Base-by-base conservation (phyloP, 2,113 vertebrate species). In the Notarius lentiginosus region DNA sequence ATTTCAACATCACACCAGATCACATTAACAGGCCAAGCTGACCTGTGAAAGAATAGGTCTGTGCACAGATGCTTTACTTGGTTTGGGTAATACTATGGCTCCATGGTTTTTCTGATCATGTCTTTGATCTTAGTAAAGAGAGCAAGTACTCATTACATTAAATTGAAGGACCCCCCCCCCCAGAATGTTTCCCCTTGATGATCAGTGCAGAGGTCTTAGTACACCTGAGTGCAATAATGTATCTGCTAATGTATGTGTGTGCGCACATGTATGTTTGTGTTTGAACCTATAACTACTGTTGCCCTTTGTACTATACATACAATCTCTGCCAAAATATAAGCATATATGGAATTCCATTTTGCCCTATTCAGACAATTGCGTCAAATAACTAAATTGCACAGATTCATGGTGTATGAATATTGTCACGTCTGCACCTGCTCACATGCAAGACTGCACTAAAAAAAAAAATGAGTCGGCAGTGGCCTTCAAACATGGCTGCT, bases 1-100 rank as follows among this genome's bases (percentile, higher is more conserved):
- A 72, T 66, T 15, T 83, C 66, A 87, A 6, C 58, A 63, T 41
- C 53, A 86, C 85, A 84, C 79, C n/a, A 20, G 51, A 56, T 66
- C 55, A 47, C 63, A 58, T 73, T 63, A 87, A 58, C 30, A 60
- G 22, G 30, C 82, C 66, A 68, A 49, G 70, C 70, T 80, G 68
- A n/a, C 53, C 53, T 60, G 51, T 66, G 27, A 82, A 85, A 76
- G 66, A 82, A 70, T 6, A 47, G 79, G 79, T 76, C 82, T 85
- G 70, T 49, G 76, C 49, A 47, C 56, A 82, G 83, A 34, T 30
- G 49, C 65, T 85, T 79, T 79, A 20, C 47, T 65, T 49, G 56
- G 27, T 66, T 47, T 83, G 47, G 11, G 18, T 76, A 34, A 87
- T 72, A 49, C 27, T n/a, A 49, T 49, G 22, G 55, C 12, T 84